Conservation (phyloP, 2,113 vertebrate species). For the Nothoprocta perdicaria region DNA sequence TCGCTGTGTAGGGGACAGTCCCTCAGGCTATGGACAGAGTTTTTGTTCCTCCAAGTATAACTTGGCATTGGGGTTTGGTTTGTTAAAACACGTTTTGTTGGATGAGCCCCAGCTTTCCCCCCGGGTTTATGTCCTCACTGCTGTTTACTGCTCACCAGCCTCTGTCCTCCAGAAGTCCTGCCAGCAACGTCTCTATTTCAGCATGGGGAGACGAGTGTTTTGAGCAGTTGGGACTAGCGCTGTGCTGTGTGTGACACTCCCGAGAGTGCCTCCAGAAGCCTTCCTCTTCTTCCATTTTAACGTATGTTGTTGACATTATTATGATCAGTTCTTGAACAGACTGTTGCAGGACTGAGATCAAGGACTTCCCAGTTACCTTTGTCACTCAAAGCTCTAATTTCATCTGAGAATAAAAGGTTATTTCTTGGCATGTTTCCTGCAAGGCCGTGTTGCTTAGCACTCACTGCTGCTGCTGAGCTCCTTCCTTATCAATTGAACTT, state of each 20-base stretch:
- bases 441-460: not conserved
- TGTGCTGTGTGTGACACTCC: not conserved
- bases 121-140: not conserved
- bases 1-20: fast-evolving
- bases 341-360: not conserved
- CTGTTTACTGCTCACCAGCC: not conserved
- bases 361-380: not conserved
- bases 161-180: not conserved
- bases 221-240: not conserved
- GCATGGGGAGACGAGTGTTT: not conserved
- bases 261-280: not conserved
- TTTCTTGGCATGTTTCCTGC: not conserved
- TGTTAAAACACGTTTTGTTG: not conserved
- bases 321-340: not conserved
- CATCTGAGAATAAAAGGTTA: not conserved
- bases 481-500: slow-evolving; percentile 9
- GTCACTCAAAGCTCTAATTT: not conserved
- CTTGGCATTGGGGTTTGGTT: not conserved
- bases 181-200: not conserved
- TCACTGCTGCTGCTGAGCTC: not conserved
- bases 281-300: not conserved
- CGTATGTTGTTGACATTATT: not conserved
- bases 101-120: not conserved
- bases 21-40: not conserved
- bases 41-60: not conserved